phyloP scores from a whole-genome alignment of 2,797 vertebrate species.

The Anas bahamensis region DNA sequence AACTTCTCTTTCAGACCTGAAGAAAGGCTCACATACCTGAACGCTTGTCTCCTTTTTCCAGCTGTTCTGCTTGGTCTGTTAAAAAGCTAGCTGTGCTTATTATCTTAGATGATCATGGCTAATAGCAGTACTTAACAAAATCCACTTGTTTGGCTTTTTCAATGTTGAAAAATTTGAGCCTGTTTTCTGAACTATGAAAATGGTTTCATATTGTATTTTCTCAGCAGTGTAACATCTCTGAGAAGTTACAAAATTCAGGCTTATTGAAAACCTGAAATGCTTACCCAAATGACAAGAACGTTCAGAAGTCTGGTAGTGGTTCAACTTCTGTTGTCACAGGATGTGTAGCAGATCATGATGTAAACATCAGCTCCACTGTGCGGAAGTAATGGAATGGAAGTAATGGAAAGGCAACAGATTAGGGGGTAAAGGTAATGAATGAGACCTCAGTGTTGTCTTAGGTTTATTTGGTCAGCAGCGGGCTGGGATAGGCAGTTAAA shows the following conservation, averaged over 20 bases:
- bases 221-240: background rate
- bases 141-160: background rate
- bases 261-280: background rate
- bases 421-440: background rate
- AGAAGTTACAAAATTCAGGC: background rate
- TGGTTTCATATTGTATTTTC: background rate
- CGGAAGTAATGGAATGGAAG: background rate
- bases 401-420: background rate
- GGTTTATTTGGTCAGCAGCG: background rate
- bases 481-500: background rate
- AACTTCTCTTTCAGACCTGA: background rate
- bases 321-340: background rate
- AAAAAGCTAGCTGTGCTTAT: background rate
- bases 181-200: background rate
- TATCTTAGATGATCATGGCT: background rate
- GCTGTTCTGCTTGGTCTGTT: background rate
- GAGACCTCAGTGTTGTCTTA: background rate
- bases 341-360: background rate
- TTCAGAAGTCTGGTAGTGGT: background rate
- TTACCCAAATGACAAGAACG: background rate
- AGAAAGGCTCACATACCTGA: background rate
- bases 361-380: background rate
- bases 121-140: background rate
- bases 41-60: background rate
- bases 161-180: background rate